A percentile compares a stretch with the other conserved stretches of the same genome.
Evolutionary conservation across 2,888 invertebrate species (phyloP).

Genomic region (Eremobia ochroleuca): DNA sequence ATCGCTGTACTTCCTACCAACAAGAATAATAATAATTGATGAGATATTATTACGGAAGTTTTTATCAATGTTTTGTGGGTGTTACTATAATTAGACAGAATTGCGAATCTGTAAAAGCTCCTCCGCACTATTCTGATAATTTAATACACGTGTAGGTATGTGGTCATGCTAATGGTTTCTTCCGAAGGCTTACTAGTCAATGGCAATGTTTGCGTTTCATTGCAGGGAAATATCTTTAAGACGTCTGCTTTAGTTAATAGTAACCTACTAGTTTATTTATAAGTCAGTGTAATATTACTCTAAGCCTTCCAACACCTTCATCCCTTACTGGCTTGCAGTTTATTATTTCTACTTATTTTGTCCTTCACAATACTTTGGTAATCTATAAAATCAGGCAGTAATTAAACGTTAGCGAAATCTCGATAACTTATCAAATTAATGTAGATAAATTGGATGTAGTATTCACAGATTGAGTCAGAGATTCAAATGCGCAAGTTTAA

Average conservation of each 20-base stretch:
- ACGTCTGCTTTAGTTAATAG: background rate
- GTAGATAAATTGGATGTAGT: background rate
- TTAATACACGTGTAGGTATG: background rate
- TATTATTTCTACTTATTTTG: background rate
- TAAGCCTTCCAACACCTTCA: background rate
- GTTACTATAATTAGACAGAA: background rate
- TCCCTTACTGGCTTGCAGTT: background rate
- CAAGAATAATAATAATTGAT: constrained; percentile 51
- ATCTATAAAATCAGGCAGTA: background rate
- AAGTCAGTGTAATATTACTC: background rate
- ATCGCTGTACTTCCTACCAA: constrained; percentile 48
- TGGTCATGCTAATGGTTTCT: background rate
- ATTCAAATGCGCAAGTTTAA: background rate
- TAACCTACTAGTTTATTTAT: background rate
- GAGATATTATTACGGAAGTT: constrained; percentile 9
- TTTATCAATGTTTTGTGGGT: constrained; percentile 13
- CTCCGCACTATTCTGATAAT: background rate
- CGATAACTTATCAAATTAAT: background rate
- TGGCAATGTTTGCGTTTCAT: background rate
- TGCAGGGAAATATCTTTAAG: background rate
- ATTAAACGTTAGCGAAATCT: background rate
- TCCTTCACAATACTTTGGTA: background rate
- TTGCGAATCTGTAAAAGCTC: background rate
- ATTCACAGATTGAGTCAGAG: background rate
- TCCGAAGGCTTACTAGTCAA: background rate